These are phyloP conservation scores for Macropus fuliginosus DNA, from an alignment of 2,797 vertebrate species.

Conservation along the genomic window DNA sequence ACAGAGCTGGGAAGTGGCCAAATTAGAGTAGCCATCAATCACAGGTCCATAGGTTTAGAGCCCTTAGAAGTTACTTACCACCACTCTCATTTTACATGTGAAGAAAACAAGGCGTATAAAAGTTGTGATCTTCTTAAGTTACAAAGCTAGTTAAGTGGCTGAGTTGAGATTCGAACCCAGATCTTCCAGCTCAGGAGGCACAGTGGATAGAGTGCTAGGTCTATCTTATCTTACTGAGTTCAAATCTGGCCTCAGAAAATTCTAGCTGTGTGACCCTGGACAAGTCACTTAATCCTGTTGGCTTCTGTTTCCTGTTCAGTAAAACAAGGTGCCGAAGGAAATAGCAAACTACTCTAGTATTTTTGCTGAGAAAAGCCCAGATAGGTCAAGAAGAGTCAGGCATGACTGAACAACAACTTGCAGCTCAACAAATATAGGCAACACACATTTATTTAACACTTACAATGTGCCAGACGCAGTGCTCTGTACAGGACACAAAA, in stretches of 20 bases:
- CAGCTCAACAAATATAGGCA: neutral
- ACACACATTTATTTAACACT: neutral
- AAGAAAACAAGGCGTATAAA: neutral
- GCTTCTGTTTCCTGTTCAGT: neutral
- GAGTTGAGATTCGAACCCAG: neutral
- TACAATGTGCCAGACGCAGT: neutral
- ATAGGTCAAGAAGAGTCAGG: neutral
- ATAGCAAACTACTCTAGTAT: neutral
- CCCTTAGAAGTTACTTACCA: neutral
- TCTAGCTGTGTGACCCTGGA: neutral
- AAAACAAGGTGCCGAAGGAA: neutral
- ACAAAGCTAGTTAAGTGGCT: neutral
- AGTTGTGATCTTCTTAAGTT: neutral
- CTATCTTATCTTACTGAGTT: neutral
- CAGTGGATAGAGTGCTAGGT: neutral
- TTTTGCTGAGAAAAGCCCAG: neutral
- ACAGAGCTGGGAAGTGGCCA: neutral
- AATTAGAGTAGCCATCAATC: neutral
- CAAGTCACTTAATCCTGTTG: neutral
- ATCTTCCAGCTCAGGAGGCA: neutral
- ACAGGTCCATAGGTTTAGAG: neutral
- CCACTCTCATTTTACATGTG: neutral
- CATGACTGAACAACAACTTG: neutral
- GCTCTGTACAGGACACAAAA: neutral
- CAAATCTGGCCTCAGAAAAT: neutral